Percentiles rank a stretch among this genome's conserved stretches.
Evolutionary conservation across 2,797 vertebrate genomes (phyloP).

Genomic region (Syngnathus rostellatus): DNA sequence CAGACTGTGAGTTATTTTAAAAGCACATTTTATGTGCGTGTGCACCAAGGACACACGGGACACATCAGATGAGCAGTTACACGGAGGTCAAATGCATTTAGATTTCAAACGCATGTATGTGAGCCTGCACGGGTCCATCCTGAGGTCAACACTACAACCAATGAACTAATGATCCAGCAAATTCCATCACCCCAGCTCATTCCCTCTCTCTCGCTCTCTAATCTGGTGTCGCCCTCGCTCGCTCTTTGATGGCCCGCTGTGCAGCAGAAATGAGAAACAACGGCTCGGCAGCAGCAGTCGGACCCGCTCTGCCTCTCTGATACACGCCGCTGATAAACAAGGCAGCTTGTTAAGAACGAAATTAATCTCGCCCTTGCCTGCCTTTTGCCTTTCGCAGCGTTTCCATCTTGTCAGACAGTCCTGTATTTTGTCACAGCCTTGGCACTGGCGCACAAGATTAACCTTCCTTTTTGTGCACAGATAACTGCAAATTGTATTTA

Average conservation of each 20-base stretch:
- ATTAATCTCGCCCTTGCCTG: conserved; percentile 40
- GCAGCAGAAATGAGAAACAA: conserved; percentile 64
- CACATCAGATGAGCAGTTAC: conserved; percentile 11
- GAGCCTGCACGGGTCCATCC: conserved; percentile 52
- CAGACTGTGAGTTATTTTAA: conserved; percentile 5
- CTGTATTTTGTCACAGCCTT: conserved; percentile 26
- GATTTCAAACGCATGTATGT: conserved; percentile 44
- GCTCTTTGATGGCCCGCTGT: conserved; percentile 52
- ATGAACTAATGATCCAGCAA: conserved; percentile 69
- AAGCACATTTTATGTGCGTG: background rate
- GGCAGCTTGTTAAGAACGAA: conserved; percentile 55
- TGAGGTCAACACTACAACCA: conserved; percentile 66
- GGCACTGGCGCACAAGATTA: conserved; percentile 15
- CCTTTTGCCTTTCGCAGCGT: conserved; percentile 30
- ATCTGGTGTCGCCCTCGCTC: conserved; percentile 54
- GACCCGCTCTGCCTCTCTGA: conserved; percentile 42
- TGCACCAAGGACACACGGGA: conserved; percentile 14
- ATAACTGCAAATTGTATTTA: conserved; percentile 16
- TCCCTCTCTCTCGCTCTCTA: conserved; percentile 37
- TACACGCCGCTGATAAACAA: conserved; percentile 53
- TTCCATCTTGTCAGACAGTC: conserved; percentile 40
- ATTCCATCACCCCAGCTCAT: conserved; percentile 52
- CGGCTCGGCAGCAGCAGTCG: conserved; percentile 30
- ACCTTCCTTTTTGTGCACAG: conserved; percentile 18
- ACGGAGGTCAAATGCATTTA: conserved; percentile 37